Conservation (phyloP, 2,797 vertebrate genomes). For the Cynodonichthys magdalenae region DNA sequence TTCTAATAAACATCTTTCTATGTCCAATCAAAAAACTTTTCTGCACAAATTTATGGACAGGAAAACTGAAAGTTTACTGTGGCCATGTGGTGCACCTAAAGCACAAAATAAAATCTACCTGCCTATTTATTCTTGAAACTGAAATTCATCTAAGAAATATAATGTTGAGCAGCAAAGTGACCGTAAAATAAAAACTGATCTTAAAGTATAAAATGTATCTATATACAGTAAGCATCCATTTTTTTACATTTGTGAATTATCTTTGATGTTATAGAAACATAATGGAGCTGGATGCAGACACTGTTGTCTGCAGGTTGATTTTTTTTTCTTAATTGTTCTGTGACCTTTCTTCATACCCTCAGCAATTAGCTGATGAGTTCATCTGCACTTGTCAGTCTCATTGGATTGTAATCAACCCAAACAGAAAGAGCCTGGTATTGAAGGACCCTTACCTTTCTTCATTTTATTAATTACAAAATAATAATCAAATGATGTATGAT, state of each 20-base stretch:
- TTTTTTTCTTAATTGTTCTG: conserved; percentile 66
- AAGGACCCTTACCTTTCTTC: conserved; percentile 51
- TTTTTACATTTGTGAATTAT: conserved; percentile 5
- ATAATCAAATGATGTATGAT: conserved; percentile 62
- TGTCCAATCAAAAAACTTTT: conserved; percentile 12
- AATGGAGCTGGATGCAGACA: conserved; percentile 21
- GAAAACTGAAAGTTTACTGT: background rate
- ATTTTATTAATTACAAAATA: conserved; percentile 67
- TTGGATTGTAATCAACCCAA: conserved; percentile 70
- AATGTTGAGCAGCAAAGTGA: no score
- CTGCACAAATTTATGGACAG: conserved; percentile 17
- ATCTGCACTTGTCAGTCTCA: conserved; percentile 66
- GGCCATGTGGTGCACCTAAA: background rate
- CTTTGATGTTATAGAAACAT: background rate
- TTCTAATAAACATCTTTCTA: conserved; percentile 37
- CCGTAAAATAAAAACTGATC: background rate
- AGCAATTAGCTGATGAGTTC: conserved; percentile 81
- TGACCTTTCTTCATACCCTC: conserved; percentile 73
- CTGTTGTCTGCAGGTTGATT: conserved; percentile 51
- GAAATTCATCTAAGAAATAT: no score
- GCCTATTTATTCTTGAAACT: no score
- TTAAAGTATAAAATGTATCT: background rate
- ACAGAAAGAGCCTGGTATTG: conserved; percentile 59
- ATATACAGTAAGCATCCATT: background rate
- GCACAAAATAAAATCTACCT: no score